Base-by-base conservation (phyloP, 2,797 vertebrate genomes). In the Babyrousa celebensis region DNA sequence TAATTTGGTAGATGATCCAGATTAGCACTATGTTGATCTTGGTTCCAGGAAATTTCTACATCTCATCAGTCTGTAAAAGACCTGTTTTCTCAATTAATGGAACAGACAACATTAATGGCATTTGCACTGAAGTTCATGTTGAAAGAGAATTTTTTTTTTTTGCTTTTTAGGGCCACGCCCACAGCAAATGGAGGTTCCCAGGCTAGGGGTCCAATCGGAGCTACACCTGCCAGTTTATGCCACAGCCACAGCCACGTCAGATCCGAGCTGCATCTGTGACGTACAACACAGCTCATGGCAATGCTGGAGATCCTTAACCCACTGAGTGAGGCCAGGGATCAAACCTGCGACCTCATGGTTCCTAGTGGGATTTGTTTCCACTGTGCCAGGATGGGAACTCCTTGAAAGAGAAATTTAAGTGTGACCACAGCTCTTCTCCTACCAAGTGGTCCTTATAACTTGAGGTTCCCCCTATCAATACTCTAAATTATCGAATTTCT, bases 31-130 rank as follows among this genome's bases (percentile, higher is more conserved):
- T 94, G 82, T 11, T 78, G 58, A 94, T 63, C 54, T 75, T 88
- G 21, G 21, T 91, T 95, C 27, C 75, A 90, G 96, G 80, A 91
- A 96, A 96, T 77, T 72, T 68, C 27, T 25, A 67, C 20, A 94
- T 29, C n/a, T 80, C 32, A 65, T 86, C 52, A 90, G 29, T 74
- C 6, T 71, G 32, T 67, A 85, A 12, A 68, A 85, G 43, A 82
- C 93, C 16, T 48, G n/a, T 92, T 96, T 95, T 88, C 65, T 95
- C 36, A 95, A 52, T 75, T 84, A 93, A 70, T 56, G 60, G 67
- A 90, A 86, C 48, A 89, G n/a, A 83, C 12, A 68, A 63, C 68
- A 94, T 68, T 74, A 86, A 71, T 75, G 68, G 29, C 18, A 96
- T 95, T 43, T 94, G n/a, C n/a, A 72, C 6, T 83, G 23, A 72